Evolutionary conservation across 2,113 vertebrate genomes (phyloP).

Genomic region (Galemys pyrenaicus): DNA sequence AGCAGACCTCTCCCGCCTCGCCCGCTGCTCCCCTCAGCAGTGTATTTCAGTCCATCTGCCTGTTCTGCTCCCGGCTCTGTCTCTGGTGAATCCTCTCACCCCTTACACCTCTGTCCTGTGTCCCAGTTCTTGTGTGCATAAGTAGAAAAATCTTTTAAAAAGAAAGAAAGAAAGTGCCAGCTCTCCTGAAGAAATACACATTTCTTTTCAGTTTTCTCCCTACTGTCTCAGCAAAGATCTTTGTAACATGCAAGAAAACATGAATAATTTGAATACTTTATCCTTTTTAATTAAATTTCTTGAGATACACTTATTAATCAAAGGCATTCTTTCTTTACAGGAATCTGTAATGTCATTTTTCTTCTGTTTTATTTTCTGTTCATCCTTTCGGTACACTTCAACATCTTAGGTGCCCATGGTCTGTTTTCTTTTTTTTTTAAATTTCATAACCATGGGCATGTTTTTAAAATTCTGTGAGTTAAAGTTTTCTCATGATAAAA

Average conservation of each 20-base stretch:
- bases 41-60: too few relatives aligned
- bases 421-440: not conserved
- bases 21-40: too few relatives aligned
- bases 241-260: not conserved
- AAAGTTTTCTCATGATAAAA: not conserved
- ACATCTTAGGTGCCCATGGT: too few relatives aligned
- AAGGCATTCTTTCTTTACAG: not conserved
- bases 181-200: rapidly evolving
- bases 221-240: not conserved
- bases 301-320: not conserved
- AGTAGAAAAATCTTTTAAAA: too few relatives aligned
- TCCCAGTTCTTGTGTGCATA: too few relatives aligned
- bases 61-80: too few relatives aligned
- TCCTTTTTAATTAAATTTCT: not conserved
- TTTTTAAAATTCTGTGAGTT: not conserved
- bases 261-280: not conserved
- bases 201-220: not conserved
- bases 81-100: too few relatives aligned
- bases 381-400: not conserved
- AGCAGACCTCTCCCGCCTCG: too few relatives aligned
- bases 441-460: not conserved
- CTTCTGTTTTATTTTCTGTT: not conserved
- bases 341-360: not conserved
- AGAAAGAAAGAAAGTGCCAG: rapidly evolving
- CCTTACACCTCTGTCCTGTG: too few relatives aligned